phyloP scores from a whole-genome alignment of 1,140 invertebrate genomes.

The Microplitis mediator region DNA sequence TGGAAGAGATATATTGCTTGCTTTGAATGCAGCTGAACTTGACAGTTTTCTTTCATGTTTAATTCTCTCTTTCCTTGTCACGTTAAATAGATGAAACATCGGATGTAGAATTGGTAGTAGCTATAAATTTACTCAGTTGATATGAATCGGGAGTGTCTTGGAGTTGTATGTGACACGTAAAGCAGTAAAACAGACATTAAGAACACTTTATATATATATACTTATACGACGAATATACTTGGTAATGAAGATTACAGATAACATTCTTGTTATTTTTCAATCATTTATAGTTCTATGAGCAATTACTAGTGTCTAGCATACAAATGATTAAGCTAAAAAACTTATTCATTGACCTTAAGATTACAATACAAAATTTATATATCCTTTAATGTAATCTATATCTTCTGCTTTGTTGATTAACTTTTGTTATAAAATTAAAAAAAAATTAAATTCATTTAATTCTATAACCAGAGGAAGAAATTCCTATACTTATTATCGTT shows the following conservation, averaged over 20 bases:
- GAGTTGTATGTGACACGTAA: slow-evolving; percentile 26
- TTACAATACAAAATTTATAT: too few relatives aligned
- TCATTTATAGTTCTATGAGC: background rate
- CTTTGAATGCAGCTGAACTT: slow-evolving; percentile 14
- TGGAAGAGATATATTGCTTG: slow-evolving; percentile 9
- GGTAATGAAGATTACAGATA: background rate
- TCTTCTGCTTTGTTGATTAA: too few relatives aligned
- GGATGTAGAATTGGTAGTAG: slow-evolving; percentile 25
- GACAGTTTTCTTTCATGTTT: slow-evolving; percentile 4
- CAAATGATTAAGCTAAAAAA: background rate
- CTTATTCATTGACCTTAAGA: background rate
- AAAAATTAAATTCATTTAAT: too few relatives aligned
- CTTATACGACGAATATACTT: background rate
- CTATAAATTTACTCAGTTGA: slow-evolving; percentile 40
- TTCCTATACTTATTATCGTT: too few relatives aligned
- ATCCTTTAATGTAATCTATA: too few relatives aligned
- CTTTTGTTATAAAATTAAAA: too few relatives aligned
- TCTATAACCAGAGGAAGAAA: too few relatives aligned
- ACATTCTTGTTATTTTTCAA: slow-evolving; percentile 11
- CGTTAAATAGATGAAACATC: slow-evolving; percentile 14
- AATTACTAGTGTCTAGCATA: background rate
- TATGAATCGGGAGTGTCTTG: slow-evolving; percentile 36
- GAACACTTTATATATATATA: background rate
- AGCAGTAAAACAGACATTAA: slow-evolving; percentile 33
- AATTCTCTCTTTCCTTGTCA: background rate